phyloP scores from a whole-genome alignment of 1,140 invertebrate species.

The Lepidurus arcticus region DNA sequence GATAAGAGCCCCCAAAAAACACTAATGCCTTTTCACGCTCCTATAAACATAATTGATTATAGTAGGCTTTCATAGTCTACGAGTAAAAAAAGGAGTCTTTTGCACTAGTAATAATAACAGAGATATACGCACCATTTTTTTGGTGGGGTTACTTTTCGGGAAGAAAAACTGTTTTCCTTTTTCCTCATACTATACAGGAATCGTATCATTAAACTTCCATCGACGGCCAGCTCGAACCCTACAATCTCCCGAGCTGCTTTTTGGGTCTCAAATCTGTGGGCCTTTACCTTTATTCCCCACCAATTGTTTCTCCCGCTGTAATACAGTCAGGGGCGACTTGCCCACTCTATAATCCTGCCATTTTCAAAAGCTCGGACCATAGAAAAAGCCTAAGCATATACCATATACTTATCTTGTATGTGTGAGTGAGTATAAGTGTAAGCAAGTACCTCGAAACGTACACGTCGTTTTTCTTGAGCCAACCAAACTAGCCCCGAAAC shows the following conservation, averaged over 20 bases:
- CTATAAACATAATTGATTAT: slow-evolving; percentile 10
- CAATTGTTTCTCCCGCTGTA: neutral
- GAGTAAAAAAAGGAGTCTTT: neutral
- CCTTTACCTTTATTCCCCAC: neutral
- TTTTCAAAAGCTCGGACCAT: neutral
- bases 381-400: neutral
- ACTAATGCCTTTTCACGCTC: slow-evolving; percentile 11
- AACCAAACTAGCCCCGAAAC: neutral
- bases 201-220: slow-evolving; percentile 10
- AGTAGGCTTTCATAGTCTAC: neutral
- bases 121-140: neutral
- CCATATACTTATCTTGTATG: neutral
- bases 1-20: neutral
- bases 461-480: slow-evolving; percentile 8
- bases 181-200: neutral
- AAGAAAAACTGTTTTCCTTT: neutral
- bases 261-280: neutral
- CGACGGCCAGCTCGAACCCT: neutral
- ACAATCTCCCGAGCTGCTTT: neutral
- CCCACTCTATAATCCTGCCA: neutral
- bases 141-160: neutral
- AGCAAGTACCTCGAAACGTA: neutral
- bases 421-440: neutral
- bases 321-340: neutral
- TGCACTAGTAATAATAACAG: neutral